Evolutionary conservation across 2,797 vertebrate species (phyloP), one percentile per base, ranked within the genome.

Genomic region (Hydrocynus forskahlii): DNA sequence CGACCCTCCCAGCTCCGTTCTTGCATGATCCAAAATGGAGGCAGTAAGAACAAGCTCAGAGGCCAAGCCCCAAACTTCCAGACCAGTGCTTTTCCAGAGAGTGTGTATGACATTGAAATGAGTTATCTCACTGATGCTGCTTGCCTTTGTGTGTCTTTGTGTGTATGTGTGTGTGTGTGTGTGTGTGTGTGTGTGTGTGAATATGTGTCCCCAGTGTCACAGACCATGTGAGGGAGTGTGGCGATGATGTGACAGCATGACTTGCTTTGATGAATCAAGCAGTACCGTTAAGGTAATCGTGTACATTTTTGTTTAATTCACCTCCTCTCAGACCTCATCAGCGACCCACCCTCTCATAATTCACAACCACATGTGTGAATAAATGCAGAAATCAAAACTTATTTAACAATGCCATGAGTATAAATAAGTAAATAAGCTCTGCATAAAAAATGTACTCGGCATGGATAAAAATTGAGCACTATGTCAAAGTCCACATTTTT

Each of bases 1-100:
- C 52, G 79, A 84, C 79, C 71, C 64, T 79, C 25, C 63, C 48
- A 75, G 48, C 80, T 80, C 29, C 19, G 13, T 55, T 78, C 78
- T 57, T 60, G 64, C 57, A 55, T 71, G 70, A 57, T 73, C 52
- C 62, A 81, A 81, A 78, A 84, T 81, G 45, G 75, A 75, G 83
- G 75, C 62, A 12, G 17, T 38, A 17, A 10, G 9, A 19, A 10
- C 6, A 38, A 12, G 62, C 5, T 25, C 6, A 16, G 25, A n/a
- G 64, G 63, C 59, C 59, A 12, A 23, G 59, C 59, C 59, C 52
- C 59, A 12, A 29, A 23, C 21, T 14, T 35, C 29, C 25, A 38
- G 29, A 16, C 29, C 13, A 17, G 62, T 35, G 62, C 9, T 25
- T 14, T 55, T 5, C 16, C 52, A 45, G 43, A 45, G 43, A 8